Conservation (phyloP, 2,888 invertebrate species). For the Xanthia togata region DNA sequence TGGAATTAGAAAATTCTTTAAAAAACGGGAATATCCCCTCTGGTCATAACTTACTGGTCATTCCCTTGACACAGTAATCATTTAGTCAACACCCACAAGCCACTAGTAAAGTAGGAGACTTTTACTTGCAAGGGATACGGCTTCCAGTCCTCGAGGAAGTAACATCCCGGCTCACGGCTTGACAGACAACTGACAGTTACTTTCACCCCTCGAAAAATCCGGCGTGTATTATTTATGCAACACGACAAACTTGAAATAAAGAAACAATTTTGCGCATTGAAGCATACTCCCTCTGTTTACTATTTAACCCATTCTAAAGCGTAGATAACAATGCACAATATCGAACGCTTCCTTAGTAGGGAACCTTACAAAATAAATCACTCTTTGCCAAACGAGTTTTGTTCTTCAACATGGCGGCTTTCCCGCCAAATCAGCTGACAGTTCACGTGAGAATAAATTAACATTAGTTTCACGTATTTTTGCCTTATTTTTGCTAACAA, state of each 20-base stretch:
- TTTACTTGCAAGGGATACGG: neutral
- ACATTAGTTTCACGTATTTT: constrained; percentile 36
- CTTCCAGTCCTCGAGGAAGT: neutral
- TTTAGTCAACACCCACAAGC: neutral
- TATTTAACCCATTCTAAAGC: constrained; percentile 20
- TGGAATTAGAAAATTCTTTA: neutral
- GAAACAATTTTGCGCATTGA: constrained; percentile 44
- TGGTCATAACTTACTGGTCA: neutral
- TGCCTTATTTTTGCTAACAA: constrained; percentile 51
- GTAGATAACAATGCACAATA: constrained; percentile 39
- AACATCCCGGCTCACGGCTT: constrained; percentile 25
- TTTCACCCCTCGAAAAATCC: constrained; percentile 29
- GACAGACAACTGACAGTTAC: constrained; percentile 17
- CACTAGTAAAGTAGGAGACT: neutral
- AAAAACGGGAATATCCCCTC: neutral
- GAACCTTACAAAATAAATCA: constrained; percentile 53
- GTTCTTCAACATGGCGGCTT: constrained; percentile 53
- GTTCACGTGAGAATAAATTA: constrained; percentile 60
- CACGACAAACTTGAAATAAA: constrained; percentile 35
- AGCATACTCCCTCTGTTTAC: constrained; percentile 31
- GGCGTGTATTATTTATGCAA: constrained; percentile 33
- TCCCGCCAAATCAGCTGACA: constrained; percentile 68
- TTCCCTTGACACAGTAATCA: neutral
- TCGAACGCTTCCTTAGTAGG: constrained; percentile 58
- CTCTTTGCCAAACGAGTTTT: constrained; percentile 58